Evolutionary conservation across 1,140 invertebrate genomes (phyloP), one percentile per base, ranked within the genome.

Genomic region (Zelostemma sp.): DNA sequence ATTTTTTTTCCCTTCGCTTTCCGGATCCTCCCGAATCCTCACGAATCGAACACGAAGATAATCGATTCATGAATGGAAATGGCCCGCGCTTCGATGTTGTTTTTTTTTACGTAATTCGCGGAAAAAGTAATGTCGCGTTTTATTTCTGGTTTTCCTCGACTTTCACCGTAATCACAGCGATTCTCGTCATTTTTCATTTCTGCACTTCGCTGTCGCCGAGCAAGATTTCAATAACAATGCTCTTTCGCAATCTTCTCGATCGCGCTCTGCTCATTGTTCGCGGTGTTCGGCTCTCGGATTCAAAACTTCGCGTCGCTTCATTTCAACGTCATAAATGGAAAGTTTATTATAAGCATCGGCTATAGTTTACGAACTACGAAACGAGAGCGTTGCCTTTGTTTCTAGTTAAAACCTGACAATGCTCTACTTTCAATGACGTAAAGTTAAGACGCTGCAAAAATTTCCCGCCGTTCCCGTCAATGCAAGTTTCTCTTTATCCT

Each of bases 21-120:
- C n/a, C n/a, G n/a, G n/a, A n/a, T n/a, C 35, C 3, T 38, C 11
- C 11, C 28, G 35, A 4, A 38, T 38, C n/a, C n/a, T n/a, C n/a
- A n/a, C n/a, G n/a, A 38, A 38, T n/a, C 9, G 9, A 2, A 11
- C 9, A n/a, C 35, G 9, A 3, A 11, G 35, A 11, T 38, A 38
- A 38, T 38, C 35, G 35, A 38, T 38, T 38, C 14, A 38, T 38
- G 35, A 38, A 38, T 38, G 35, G 35, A 38, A 38, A 38, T 11
- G 35, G 35, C 14, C 35, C 35, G 35, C 3, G 14, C 35, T 38
- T 38, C 35, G 3, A 11, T 11, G 14, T 38, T 38, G 11, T 38
- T 38, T n/a, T n/a, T n/a, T n/a, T n/a, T n/a, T n/a, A 31, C 5
- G 11, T 31, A 31, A 5, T 31, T 31, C 28, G 28, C 5, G 28